phyloP scores from a whole-genome alignment of 2,888 invertebrate species.

The Limenitis camilla region DNA sequence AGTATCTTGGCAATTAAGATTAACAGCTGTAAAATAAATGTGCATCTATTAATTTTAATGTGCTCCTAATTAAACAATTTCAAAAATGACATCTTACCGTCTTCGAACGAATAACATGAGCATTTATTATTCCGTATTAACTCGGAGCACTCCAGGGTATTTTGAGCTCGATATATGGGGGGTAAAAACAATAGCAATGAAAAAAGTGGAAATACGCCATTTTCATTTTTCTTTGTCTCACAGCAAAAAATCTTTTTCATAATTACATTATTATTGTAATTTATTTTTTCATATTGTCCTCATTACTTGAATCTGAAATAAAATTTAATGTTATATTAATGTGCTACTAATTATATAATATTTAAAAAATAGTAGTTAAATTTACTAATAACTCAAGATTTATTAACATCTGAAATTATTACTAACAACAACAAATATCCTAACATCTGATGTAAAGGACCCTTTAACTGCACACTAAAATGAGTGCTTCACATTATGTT shows the following conservation, averaged over 20 bases:
- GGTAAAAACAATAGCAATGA: constrained; percentile 61
- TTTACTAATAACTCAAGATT: no score
- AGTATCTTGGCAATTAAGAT: constrained; percentile 90
- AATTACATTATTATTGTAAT: constrained; percentile 62
- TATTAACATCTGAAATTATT: no score
- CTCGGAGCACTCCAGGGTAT: constrained; percentile 79
- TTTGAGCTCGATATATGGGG: constrained; percentile 65
- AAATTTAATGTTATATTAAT: constrained; percentile 22
- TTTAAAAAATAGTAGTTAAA: no score
- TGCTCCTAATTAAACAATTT: not conserved
- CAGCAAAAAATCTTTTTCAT: constrained; percentile 62
- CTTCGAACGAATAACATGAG: constrained; percentile 93
- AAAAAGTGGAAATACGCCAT: constrained; percentile 57
- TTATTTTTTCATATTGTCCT: constrained; percentile 33
- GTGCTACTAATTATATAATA: no score
- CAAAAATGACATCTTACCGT: constrained; percentile 72
- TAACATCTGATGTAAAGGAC: no score
- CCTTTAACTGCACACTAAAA: no score
- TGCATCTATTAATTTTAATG: constrained; percentile 3
- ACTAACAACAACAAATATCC: no score
- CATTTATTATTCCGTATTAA: constrained; percentile 84
- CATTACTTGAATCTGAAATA: constrained; percentile 49
- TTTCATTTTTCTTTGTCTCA: constrained; percentile 54
- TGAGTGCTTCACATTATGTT: no score
- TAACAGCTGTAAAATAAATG: constrained; percentile 75